Evolutionary conservation across 2,113 vertebrate species (phyloP), one percentile per base, ranked within the genome.

Genomic region (Australoheros scitulus): DNA sequence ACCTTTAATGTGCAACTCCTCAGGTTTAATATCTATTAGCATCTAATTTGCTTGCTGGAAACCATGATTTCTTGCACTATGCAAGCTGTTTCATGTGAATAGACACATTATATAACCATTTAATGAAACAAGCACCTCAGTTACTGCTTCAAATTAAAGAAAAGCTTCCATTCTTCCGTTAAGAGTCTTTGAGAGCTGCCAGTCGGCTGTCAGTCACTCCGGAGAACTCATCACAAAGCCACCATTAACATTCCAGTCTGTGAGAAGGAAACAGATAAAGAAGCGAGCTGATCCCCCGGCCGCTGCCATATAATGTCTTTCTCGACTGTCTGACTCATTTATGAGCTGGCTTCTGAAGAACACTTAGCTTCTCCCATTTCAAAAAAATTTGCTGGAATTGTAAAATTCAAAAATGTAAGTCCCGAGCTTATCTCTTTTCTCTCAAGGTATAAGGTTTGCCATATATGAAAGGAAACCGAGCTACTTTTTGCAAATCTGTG

Each of bases 181-280:
- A 68, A 20, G 77, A 76, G 85, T 64, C 79, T 89, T 82, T 87
- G 85, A 88, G 83, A 80, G 85, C 78, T 82, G 84, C 81, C 90
- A 84, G 84, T 91, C 88, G 83, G 81, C 65, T 58, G 91, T 86
- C 90, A 93, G 84, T 91, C 91, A 88, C 81, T 88, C 77, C 41
- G 65, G 77, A 80, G 52, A 82, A 79, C 72, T 77, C 87, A 88
- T 92, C 91, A 90, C 88, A 90, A 92, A 91, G 91, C 87, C 85
- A 74, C 86, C 85, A 91, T 92, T 94, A 94, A 94, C 92, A 94
- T 93, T 94, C 93, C 93, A 88, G 83, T 34, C 77, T 70, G 61
- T 29, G 80, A 89, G 84, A 75, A 87, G 79, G 64, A 80, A 50
- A 50, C 75, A 86, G 88, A 91, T 89, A 92, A 92, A 93, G 77